Conservation (phyloP, 2,888 invertebrate genomes). For the Acholoe squamosa region DNA sequence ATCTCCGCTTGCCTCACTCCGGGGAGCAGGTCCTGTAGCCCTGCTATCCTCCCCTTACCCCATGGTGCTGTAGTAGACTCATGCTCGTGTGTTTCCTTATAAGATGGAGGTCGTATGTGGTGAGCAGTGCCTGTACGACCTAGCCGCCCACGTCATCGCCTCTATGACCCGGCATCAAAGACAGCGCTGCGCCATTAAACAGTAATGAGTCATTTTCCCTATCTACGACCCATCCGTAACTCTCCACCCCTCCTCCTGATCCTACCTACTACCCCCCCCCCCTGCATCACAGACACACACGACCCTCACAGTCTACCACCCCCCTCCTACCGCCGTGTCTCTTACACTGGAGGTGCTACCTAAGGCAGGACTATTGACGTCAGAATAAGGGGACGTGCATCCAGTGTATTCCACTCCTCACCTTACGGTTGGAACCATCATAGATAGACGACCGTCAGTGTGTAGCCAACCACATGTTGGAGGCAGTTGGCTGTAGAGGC, state of each 20-base stretch:
- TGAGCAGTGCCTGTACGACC: neutral
- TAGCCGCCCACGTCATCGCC: neutral
- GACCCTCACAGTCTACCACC: neutral
- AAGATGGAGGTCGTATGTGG: neutral
- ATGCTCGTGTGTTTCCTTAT: no score
- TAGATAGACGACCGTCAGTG: neutral
- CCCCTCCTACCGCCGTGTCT: neutral
- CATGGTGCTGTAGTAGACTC: no score
- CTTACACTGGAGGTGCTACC: neutral
- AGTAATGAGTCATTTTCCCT: constrained; percentile 35
- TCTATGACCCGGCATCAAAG: constrained; percentile 15
- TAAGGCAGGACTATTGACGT: neutral
- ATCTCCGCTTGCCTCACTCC: neutral
- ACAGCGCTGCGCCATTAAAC: neutral
- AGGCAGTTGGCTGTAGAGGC: neutral
- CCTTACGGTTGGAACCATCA: neutral
- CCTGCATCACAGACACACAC: neutral
- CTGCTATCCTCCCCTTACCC: neutral
- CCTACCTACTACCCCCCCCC: neutral
- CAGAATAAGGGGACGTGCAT: neutral
- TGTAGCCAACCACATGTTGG: neutral
- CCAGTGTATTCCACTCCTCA: neutral
- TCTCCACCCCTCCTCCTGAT: neutral
- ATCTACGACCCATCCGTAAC: neutral
- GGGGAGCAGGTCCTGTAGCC: neutral